These are phyloP conservation scores for Pseudococcus viburni DNA, from an alignment of 2,888 invertebrate species.

Conservation along the genomic window DNA sequence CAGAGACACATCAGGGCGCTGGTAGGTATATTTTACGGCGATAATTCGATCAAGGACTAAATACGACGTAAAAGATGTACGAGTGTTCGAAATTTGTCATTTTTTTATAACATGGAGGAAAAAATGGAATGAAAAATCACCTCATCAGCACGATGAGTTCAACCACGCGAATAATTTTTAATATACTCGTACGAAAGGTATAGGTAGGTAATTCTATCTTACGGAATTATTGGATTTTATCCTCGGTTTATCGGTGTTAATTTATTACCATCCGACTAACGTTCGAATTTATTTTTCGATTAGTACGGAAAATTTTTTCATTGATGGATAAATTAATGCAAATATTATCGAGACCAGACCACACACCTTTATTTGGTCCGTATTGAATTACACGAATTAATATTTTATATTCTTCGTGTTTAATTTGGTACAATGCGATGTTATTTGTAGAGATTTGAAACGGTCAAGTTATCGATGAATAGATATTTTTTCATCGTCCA, in stretches of 20 bases:
- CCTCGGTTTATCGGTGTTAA: constrained; percentile 38
- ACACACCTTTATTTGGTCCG: neutral
- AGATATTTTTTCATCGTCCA: neutral
- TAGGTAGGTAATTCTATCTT: neutral
- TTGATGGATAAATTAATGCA: constrained; percentile 10
- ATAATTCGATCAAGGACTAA: constrained; percentile 1
- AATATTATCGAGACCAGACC: constrained; percentile 21
- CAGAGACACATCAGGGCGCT: neutral
- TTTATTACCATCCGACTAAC: neutral
- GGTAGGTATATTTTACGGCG: neutral
- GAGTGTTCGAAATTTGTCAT: neutral
- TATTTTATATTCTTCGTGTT: neutral
- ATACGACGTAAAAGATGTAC: constrained; percentile 1
- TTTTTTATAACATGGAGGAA: neutral
- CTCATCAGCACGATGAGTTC: neutral
- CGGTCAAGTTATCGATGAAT: neutral
- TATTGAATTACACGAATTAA: constrained; percentile 3
- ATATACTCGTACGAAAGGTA: constrained; percentile 3
- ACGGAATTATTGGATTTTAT: neutral
- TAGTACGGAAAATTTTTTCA: neutral
- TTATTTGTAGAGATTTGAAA: neutral
- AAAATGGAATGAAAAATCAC: neutral
- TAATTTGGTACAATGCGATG: neutral
- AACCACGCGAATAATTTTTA: constrained; percentile 39
- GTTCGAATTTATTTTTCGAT: neutral